A percentile compares a stretch with the other conserved stretches of the same genome.
phyloP scores from a whole-genome alignment of 2,113 vertebrate genomes.

The Hippocampus abdominalis region DNA sequence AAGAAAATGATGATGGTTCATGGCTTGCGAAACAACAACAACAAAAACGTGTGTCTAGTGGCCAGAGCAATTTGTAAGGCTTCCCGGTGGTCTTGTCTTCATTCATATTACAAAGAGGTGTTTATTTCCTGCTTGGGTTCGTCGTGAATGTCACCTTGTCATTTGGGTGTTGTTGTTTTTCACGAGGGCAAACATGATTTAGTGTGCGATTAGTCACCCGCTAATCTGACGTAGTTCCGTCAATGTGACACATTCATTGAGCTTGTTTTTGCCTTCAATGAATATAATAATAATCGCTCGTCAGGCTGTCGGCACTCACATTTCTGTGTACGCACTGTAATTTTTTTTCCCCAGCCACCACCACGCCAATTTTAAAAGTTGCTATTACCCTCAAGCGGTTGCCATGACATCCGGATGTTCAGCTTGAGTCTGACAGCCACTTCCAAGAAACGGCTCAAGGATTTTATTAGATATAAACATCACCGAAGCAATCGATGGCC shows the following conservation, averaged over 20 bases:
- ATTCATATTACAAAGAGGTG: slow-evolving; percentile 1
- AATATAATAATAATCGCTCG: background rate
- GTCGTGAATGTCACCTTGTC: slow-evolving; percentile 9
- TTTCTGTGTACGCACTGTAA: background rate
- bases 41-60: background rate
- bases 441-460: slow-evolving; percentile 29
- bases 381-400: slow-evolving; percentile 58
- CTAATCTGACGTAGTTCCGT: background rate
- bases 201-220: background rate
- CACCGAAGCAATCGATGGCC: background rate
- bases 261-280: background rate
- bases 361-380: slow-evolving; percentile 37
- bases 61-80: background rate
- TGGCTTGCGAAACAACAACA: background rate
- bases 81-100: background rate
- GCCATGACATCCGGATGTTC: slow-evolving; percentile 51
- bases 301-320: background rate
- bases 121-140: slow-evolving; percentile 1
- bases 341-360: slow-evolving; percentile 3
- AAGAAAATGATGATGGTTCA: slow-evolving; percentile 32
- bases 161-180: slow-evolving; percentile 16
- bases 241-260: background rate
- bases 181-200: slow-evolving; percentile 5
- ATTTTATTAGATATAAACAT: slow-evolving; percentile 25
- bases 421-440: slow-evolving; percentile 41